A percentile compares a stretch with the other conserved stretches of the same genome.
phyloP scores from a whole-genome alignment of 2,888 invertebrate genomes.

The Heliconius hortense region DNA sequence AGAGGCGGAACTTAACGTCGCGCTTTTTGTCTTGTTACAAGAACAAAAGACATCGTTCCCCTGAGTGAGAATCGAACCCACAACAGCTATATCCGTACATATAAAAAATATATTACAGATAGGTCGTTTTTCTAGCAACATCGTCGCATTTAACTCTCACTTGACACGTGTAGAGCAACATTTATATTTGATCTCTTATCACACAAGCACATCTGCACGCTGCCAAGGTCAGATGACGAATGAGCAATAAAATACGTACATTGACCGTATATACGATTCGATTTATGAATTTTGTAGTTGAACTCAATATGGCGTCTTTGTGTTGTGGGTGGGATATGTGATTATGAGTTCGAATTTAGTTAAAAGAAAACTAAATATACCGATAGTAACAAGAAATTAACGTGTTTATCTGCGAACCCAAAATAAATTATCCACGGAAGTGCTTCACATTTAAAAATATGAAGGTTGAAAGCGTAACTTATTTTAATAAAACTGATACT shows the following conservation, averaged over 20 bases:
- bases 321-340: not conserved
- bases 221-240: slow-evolving; percentile 35
- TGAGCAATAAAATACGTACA: slow-evolving; percentile 26
- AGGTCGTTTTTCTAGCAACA: not conserved
- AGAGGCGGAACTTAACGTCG: too few relatives aligned
- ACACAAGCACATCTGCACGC: slow-evolving; percentile 18
- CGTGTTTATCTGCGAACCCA: not conserved
- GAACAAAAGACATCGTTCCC: not conserved
- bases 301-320: not conserved
- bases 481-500: too few relatives aligned
- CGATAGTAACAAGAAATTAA: not conserved
- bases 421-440: not conserved
- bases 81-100: too few relatives aligned
- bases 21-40: too few relatives aligned
- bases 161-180: slow-evolving; percentile 16
- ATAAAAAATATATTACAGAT: not conserved
- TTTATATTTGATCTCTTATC: slow-evolving; percentile 34
- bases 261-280: slow-evolving; percentile 24
- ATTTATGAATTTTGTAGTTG: not conserved
- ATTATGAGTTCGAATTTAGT: not conserved
- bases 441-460: too few relatives aligned
- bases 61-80: not conserved
- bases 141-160: slow-evolving; percentile 10
- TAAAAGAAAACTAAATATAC: too few relatives aligned
- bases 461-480: too few relatives aligned